Base-by-base conservation (phyloP, 1,140 invertebrate genomes). In the Drosophila pandora region DNA sequence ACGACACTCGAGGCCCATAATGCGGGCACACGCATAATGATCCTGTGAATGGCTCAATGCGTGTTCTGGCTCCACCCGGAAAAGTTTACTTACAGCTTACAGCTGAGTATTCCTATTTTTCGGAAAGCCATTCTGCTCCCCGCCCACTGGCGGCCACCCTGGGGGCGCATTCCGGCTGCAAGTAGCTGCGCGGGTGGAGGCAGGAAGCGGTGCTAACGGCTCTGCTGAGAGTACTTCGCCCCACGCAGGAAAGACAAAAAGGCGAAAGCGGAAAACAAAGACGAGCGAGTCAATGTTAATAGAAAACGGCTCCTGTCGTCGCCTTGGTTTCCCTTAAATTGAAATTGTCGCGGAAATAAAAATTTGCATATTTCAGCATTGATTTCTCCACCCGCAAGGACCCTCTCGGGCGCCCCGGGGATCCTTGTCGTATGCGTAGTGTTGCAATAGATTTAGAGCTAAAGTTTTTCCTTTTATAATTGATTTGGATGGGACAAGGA, bases 281-380 rank as follows among this genome's bases (percentile, higher is more conserved):
- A 63, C 70, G 68, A 61, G 50, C 34, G 57, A 82, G 61, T 37
- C 41, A 76, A 79, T 53, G 83, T 79, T 88, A 88, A 88, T 88
- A 88, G 79, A 82, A 88, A 88, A 88, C 71, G 78, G 67, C 52
- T 64, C 58, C 56, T 74, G 68, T 68, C 57, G 63, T 64, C 50
- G 43, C 58, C 62, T 54, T 25, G 56, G 54, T 67, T 83, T 70
- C 65, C 73, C 68, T 76, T 81, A 90, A 90, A 90, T 90, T 90
- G 88, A 90, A 90, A 90, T 90, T 82, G 88, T 88, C 88, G 88
- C 80, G 88, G 71, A 90, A 88, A 88, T 90, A 90, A 90, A 89
- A 89, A 89, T 89, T 89, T 89, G 80, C 85, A 89, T 89, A 89
- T 90, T 89, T 90, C 75, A 89, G 84, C 85, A 89, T 90, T 89